Base-by-base conservation (phyloP, 2,113 vertebrate genomes). In the Mesembrinibis cayennensis region DNA sequence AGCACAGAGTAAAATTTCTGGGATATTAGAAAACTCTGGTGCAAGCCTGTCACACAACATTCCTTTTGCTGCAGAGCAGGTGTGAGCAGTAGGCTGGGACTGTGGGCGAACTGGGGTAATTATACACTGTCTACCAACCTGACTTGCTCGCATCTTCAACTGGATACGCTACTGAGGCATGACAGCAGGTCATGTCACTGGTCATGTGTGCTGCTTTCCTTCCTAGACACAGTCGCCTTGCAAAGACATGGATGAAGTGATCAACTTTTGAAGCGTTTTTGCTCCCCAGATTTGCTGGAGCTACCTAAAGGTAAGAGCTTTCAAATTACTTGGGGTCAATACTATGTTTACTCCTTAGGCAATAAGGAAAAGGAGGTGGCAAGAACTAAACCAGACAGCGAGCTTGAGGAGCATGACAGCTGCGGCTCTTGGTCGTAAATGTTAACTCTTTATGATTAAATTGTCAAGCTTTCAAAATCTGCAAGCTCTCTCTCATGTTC, bases 281-380 rank as follows among this genome's bases (percentile, higher is more conserved):
- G 22, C 59, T 59, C 38, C 45, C 36, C 8, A 0, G 17, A 9
- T 53, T 6, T 47, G 53, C 40, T 76, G 81, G 65, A 81, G 13
- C 42, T 84, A 40, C 87, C 4, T 21, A 22, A 70, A 96, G 97
- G 97, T 97, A 97, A 77, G 97, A 93, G n/a, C 29, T 91, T 50
- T n/a, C 38, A 9, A 15, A 47, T 11, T 20, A 29, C 14, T 58
- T 53, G 59, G 70, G 59, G 2, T 70, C 21, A 14, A 3, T 7
- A 1, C 21, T 26, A 8, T 6, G 44, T 26, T 25, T 61, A 9
- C 18, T 87, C 25, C 73, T 84, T 27, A 34, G 34, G 25, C 42
- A 84, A 27, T 2, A 16, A 19, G 9, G 78, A 12, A 12, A 56
- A 49, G 47, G 50, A 67, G 56, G 10, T 25, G 63, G 19, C 10